These are phyloP conservation scores for Acanthosepion pharaonis DNA, from an alignment of 2,888 invertebrate genomes.

Conservation along the genomic window DNA sequence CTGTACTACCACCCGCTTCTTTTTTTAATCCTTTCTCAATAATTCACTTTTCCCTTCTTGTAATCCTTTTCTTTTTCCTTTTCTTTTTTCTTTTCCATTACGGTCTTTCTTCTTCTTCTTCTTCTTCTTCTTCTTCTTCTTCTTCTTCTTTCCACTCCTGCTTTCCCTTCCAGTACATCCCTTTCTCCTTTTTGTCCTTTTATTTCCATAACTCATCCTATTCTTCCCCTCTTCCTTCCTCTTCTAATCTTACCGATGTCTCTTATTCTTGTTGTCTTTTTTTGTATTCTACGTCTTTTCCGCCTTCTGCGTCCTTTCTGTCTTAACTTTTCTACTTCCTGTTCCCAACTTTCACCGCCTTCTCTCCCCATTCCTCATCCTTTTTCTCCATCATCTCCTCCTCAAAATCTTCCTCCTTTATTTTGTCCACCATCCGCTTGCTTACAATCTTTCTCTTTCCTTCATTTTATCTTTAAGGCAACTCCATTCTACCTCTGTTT, in stretches of 20 bases:
- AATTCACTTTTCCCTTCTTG: background rate
- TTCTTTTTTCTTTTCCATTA: background rate
- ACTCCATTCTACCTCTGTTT: too few relatives aligned
- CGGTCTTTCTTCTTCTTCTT: background rate
- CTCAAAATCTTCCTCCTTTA: too few relatives aligned
- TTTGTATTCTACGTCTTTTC: background rate
- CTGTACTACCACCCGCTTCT: background rate
- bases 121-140: background rate
- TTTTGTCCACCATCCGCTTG: too few relatives aligned
- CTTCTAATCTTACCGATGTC: too few relatives aligned
- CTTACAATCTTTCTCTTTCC: too few relatives aligned
- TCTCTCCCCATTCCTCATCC: too few relatives aligned
- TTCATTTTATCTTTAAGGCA: too few relatives aligned
- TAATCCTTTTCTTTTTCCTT: background rate
- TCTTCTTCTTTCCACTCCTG: background rate
- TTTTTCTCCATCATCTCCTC: too few relatives aligned
- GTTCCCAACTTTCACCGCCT: too few relatives aligned
- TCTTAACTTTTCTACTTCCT: background rate
- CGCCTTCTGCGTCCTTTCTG: too few relatives aligned
- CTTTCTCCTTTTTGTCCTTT: background rate
- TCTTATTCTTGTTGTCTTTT: background rate
- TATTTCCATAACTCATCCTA: too few relatives aligned
- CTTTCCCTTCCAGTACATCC: background rate
- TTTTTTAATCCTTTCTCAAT: background rate
- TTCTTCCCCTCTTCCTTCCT: too few relatives aligned